These are phyloP conservation scores for Leucozona laternaria DNA, from an alignment of 2,888 invertebrate species.

Conservation along the genomic window DNA sequence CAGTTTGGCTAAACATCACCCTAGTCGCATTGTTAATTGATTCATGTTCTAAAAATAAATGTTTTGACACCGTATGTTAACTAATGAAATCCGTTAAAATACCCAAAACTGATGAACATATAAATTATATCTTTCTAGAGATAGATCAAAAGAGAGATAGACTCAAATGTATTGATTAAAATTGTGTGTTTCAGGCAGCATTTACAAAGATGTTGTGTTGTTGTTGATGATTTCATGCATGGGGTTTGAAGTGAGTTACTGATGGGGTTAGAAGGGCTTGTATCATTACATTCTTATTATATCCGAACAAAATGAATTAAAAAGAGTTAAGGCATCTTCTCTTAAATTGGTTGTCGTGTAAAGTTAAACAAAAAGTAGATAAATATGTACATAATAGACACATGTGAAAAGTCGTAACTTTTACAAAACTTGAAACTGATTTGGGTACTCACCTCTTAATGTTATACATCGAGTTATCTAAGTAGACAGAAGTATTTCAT, in stretches of 20 bases:
- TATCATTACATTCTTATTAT: background rate
- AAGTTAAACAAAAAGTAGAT: background rate
- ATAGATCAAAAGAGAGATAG: background rate
- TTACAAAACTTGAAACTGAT: too few species aligned
- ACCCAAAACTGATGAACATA: background rate
- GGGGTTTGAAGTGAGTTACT: background rate
- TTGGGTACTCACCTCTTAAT: background rate
- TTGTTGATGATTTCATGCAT: slow-evolving; percentile 13
- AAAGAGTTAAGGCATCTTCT: background rate
- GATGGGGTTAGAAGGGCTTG: background rate
- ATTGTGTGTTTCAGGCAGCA: slow-evolving; percentile 1
- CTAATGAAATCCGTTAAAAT: background rate
- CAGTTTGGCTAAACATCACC: slow-evolving; percentile 1
- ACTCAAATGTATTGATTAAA: slow-evolving; percentile 17
- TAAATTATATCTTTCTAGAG: background rate
- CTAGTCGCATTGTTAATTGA: slow-evolving; percentile 29
- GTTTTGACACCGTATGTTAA: background rate
- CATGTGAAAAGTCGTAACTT: background rate
- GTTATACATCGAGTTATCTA: background rate
- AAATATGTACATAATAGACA: background rate
- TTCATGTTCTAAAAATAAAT: slow-evolving; percentile 25
- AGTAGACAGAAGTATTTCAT: background rate
- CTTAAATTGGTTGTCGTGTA: background rate
- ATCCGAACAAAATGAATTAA: background rate
- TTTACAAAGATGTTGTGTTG: background rate